Percentiles rank a stretch among this genome's conserved stretches.
phyloP scores from a whole-genome alignment of 2,888 invertebrate species.

The Caenorhabditis japonica region DNA sequence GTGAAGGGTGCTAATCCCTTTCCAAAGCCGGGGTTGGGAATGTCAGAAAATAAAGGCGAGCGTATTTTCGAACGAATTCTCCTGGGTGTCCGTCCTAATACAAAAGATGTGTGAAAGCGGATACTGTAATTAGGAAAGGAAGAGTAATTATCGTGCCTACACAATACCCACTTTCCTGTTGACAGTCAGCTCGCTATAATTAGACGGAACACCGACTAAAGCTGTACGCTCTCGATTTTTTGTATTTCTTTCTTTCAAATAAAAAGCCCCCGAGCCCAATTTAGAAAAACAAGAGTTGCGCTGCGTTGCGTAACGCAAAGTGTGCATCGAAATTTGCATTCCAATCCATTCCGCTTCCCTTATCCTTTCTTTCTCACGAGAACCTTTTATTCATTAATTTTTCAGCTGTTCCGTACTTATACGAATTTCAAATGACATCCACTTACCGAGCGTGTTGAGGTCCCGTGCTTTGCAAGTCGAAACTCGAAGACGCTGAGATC shows the following conservation, averaged over 20 bases:
- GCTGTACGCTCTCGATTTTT: too few relatives aligned
- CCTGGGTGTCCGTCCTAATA: slow-evolving; percentile 4
- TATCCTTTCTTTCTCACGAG: neutral
- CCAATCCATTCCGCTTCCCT: neutral
- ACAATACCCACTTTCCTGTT: slow-evolving; percentile 47
- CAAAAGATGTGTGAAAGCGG: slow-evolving; percentile 36
- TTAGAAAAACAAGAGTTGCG: neutral
- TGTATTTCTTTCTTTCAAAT: slow-evolving; percentile 5
- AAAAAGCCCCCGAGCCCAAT: neutral
- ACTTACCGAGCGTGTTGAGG: slow-evolving; percentile 87
- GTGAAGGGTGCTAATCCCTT: slow-evolving; percentile 43
- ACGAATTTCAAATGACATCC: slow-evolving; percentile 39
- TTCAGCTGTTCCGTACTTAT: slow-evolving; percentile 30
- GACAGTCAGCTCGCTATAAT: slow-evolving; percentile 44
- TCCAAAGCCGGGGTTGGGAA: slow-evolving; percentile 37
- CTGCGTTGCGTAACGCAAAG: too few relatives aligned
- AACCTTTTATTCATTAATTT: slow-evolving; percentile 33
- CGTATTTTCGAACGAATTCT: slow-evolving; percentile 28
- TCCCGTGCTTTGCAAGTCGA: slow-evolving; percentile 88
- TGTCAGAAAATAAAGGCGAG: neutral
- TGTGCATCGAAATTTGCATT: slow-evolving; percentile 12
- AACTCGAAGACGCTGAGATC: slow-evolving; percentile 88
- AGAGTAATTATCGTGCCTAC: slow-evolving; percentile 26
- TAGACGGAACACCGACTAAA: slow-evolving; percentile 32
- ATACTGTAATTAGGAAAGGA: slow-evolving; percentile 36